phyloP scores from a whole-genome alignment of 2,888 invertebrate species.

The Caenorhabditis sp. region DNA sequence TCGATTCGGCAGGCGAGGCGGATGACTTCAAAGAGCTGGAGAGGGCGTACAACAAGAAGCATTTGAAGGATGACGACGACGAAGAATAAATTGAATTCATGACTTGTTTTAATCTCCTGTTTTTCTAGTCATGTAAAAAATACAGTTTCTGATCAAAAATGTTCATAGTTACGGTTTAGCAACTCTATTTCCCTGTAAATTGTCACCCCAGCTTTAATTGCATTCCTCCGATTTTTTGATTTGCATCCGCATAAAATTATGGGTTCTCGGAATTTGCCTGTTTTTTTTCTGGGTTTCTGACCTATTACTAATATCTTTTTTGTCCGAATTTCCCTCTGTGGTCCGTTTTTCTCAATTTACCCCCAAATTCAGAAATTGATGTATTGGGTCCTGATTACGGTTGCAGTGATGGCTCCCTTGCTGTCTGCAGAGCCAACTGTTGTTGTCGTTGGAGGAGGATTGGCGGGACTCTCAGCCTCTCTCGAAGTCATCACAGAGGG shows the following conservation, averaged over 20 bases:
- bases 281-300: conserved; percentile 6
- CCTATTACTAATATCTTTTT: conserved; percentile 3
- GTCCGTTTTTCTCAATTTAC: not conserved
- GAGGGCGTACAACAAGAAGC: conserved; percentile 25
- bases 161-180: conserved; percentile 39
- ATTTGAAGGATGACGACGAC: not conserved
- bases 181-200: conserved; percentile 12
- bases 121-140: conserved; percentile 37
- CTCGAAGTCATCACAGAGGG: conserved; percentile 75
- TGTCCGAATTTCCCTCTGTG: not conserved
- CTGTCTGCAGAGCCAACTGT: conserved; percentile 75
- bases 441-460: conserved; percentile 80
- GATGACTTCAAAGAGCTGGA: conserved; percentile 12
- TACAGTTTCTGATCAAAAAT: not conserved
- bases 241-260: conserved; percentile 25
- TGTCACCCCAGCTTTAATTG: conserved; percentile 35
- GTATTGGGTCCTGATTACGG: conserved; percentile 49
- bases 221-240: conserved; percentile 4
- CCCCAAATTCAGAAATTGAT: conserved; percentile 32
- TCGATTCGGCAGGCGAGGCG: conserved; percentile 12
- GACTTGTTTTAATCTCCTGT: not conserved
- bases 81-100: conserved; percentile 4
- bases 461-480: conserved; percentile 80
- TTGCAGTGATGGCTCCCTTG: conserved; percentile 37
- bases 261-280: not conserved